These are phyloP conservation scores for Entomyzon cyanotis DNA, from an alignment of 2,113 vertebrate species.

Conservation along the genomic window DNA sequence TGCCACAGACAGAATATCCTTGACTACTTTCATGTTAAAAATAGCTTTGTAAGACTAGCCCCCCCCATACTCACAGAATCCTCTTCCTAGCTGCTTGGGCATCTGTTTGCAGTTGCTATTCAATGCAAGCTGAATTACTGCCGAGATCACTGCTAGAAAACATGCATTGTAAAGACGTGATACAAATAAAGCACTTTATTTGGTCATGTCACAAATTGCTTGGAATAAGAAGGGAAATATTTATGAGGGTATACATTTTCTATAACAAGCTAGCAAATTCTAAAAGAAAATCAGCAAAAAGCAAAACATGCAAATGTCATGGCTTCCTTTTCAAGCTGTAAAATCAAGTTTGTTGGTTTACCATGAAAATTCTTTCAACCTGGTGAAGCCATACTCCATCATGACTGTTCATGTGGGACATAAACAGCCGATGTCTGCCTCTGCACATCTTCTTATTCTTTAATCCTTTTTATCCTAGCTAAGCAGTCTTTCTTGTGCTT, in stretches of 20 bases:
- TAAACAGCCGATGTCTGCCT: neutral
- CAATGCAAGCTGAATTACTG: neutral
- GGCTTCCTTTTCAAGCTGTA: neutral
- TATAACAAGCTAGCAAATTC: neutral
- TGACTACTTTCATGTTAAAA: neutral
- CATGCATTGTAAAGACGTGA: neutral
- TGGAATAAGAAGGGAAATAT: neutral
- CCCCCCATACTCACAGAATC: neutral
- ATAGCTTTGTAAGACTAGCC: neutral
- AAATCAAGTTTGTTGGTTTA: neutral
- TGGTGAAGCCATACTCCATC: neutral
- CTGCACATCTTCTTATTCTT: neutral
- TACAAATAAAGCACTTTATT: neutral
- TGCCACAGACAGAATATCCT: neutral
- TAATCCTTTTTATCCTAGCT: neutral
- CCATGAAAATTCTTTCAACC: neutral
- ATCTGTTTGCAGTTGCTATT: neutral
- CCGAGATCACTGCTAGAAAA: neutral
- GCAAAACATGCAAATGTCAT: neutral
- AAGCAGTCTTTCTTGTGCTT: neutral
- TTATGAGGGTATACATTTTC: neutral
- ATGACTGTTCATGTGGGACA: neutral
- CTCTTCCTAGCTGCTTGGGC: neutral
- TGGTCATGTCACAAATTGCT: neutral
- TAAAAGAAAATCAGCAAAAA: neutral